Evolutionary conservation across 2,888 invertebrate genomes (phyloP).

Genomic region (Lissocephala sabroskyi): DNA sequence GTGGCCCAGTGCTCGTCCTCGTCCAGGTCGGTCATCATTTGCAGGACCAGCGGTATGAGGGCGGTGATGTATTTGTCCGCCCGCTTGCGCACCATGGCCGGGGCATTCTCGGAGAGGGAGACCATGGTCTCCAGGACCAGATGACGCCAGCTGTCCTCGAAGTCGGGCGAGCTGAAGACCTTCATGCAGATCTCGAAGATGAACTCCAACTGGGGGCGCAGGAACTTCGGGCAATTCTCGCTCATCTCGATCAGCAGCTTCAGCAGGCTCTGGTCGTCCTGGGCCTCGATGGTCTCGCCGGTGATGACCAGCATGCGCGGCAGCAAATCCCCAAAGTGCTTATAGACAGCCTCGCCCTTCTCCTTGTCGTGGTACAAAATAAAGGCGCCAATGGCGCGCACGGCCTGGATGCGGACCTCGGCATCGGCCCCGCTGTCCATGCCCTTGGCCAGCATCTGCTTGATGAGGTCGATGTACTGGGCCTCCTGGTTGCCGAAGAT

Average conservation of each 20-base stretch:
- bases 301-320: conserved; percentile 82
- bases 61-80: conserved; percentile 87
- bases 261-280: conserved; percentile 91
- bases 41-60: conserved; percentile 87
- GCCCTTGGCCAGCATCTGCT: conserved; percentile 93
- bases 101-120: conserved; percentile 89
- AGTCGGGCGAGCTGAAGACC: conserved; percentile 79
- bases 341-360: conserved; percentile 91
- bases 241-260: conserved; percentile 96
- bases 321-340: conserved; percentile 89
- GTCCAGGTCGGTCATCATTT: conserved; percentile 96
- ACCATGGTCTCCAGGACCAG: conserved; percentile 91
- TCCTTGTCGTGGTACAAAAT: conserved; percentile 87
- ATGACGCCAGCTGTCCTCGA: conserved; percentile 89
- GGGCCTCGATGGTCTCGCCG: conserved; percentile 86
- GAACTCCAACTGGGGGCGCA: conserved; percentile 87
- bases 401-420: conserved; percentile 86
- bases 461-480: conserved; percentile 92
- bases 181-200: conserved; percentile 93
- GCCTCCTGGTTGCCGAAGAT: conserved; percentile 97
- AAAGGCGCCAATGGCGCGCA: conserved; percentile 88
- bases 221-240: conserved; percentile 92
- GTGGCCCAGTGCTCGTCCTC: conserved; percentile 92
- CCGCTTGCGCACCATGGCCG: conserved; percentile 96
- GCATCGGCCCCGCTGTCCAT: conserved; percentile 81